Percentiles rank a stretch among this genome's conserved stretches.
Evolutionary conservation across 2,888 invertebrate species (phyloP).

Genomic region (Cecidostiba fungosa): DNA sequence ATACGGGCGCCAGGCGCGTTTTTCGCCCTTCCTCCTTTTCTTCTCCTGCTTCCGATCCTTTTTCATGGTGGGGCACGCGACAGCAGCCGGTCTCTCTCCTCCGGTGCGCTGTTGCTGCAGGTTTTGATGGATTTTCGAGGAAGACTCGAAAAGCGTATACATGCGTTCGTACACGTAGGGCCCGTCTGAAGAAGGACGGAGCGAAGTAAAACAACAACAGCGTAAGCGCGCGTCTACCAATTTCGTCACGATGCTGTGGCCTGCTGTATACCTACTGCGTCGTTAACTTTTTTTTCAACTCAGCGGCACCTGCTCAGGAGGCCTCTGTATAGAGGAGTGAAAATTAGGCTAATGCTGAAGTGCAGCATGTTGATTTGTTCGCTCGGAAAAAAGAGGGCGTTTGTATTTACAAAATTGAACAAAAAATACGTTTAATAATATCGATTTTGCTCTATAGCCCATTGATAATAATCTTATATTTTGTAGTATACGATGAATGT

Average conservation of each 20-base stretch:
- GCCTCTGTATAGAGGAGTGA: not conserved
- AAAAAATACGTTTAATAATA: no score
- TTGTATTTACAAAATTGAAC: not conserved
- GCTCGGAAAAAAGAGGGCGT: not conserved
- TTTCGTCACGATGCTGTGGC: not conserved
- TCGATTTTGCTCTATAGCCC: no score
- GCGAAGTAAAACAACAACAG: not conserved
- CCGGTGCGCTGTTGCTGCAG: not conserved
- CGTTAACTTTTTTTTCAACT: conserved; percentile 24
- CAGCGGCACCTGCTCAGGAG: not conserved
- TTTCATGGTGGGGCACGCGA: conserved; percentile 15
- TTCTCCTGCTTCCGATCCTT: conserved; percentile 27
- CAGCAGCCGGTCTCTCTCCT: conserved; percentile 10
- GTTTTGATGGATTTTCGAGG: conserved; percentile 11
- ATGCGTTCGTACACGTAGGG: not conserved
- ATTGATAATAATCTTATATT: no score
- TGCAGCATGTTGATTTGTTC: not conserved
- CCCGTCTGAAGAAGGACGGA: not conserved
- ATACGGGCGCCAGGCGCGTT: not conserved
- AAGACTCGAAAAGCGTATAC: not conserved
- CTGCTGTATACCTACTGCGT: not conserved
- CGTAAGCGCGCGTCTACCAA: not conserved
- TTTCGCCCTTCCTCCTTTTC: conserved; percentile 10
- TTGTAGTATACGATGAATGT: no score
- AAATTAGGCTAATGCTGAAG: conserved; percentile 1